phyloP scores from a whole-genome alignment of 1,140 invertebrate species.

The Eriocheir sinensis region DNA sequence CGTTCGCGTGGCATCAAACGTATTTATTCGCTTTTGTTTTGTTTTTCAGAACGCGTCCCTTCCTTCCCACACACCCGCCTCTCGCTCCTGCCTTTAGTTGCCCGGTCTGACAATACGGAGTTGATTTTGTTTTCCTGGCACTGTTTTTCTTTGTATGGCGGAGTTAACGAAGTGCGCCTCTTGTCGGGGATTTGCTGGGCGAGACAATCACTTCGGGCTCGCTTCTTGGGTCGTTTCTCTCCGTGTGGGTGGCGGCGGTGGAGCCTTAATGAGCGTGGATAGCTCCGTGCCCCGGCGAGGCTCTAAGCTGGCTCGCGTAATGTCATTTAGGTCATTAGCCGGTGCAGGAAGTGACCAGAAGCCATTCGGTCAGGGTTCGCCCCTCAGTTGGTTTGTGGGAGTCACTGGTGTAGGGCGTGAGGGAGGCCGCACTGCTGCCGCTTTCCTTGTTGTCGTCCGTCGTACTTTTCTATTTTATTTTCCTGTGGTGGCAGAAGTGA shows the following conservation, averaged over 20 bases:
- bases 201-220: not conserved
- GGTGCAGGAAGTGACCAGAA: conserved; percentile 73
- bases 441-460: not conserved
- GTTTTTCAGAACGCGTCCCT: not conserved
- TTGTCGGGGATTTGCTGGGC: not conserved
- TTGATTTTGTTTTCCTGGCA: not conserved
- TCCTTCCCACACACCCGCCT: not conserved
- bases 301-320: conserved; percentile 55
- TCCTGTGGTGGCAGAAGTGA: not conserved
- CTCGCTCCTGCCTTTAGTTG: not conserved
- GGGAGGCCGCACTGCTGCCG: not conserved
- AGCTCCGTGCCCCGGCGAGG: not conserved
- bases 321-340: conserved; percentile 77
- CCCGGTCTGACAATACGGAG: not conserved
- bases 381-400: conserved; percentile 16
- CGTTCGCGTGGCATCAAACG: conserved; percentile 4
- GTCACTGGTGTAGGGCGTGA: conserved; percentile 35
- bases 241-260: not conserved
- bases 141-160: not conserved
- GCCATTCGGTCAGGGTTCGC: conserved; percentile 47
- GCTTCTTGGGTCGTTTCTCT: not conserved
- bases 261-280: conserved; percentile 62
- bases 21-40: no score
- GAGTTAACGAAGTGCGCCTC: not conserved
- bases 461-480: not conserved